phyloP scores from a whole-genome alignment of 2,113 vertebrate species.

The Chrysochloris asiatica region DNA sequence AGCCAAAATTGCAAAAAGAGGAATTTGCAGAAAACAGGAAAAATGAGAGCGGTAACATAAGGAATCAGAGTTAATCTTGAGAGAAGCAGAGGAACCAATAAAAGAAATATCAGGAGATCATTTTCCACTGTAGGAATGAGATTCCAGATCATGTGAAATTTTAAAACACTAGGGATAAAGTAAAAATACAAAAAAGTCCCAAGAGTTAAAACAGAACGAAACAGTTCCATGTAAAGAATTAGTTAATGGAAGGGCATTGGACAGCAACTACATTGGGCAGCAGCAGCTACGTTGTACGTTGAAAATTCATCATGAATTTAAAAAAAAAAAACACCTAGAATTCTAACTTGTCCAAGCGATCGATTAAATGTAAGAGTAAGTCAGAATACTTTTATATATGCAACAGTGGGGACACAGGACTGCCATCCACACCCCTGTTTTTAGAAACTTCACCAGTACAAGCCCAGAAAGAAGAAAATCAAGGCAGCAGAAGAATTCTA shows the following conservation, averaged over 20 bases:
- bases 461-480: neutral
- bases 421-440: neutral
- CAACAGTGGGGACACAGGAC: neutral
- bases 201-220: neutral
- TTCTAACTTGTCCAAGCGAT: neutral
- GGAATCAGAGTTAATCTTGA: no score
- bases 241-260: no score
- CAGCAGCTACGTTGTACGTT: neutral
- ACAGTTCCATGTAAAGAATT: neutral
- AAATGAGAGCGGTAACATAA: no score
- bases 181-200: neutral
- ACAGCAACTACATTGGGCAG: neutral
- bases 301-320: neutral
- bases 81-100: no score
- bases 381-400: neutral
- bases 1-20: no score
- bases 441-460: neutral
- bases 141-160: neutral
- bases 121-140: no score
- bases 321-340: neutral
- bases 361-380: neutral
- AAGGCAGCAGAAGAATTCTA: no score
- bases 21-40: no score
- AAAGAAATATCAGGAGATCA: no score
- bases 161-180: neutral